Conservation (phyloP, 2,888 invertebrate genomes). For the Plagiodera versicolora region DNA sequence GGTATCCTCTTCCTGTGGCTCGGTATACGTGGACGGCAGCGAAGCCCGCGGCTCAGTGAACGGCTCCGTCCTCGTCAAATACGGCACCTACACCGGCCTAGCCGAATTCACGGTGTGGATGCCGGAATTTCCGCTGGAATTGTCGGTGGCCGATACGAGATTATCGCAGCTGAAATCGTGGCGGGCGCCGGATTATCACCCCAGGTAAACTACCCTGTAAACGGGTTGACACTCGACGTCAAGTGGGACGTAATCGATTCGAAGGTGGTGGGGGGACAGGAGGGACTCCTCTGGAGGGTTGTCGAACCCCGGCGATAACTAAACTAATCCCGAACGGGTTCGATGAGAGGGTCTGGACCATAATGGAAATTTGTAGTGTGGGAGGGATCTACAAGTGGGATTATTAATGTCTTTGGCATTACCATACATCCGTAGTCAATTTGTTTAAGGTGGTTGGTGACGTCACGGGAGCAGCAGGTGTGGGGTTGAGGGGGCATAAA, state of each 20-base stretch:
- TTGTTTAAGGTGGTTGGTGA: too few species aligned
- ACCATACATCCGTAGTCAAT: constrained; percentile 17
- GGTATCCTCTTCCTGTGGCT: constrained; percentile 95
- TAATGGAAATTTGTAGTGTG: neutral
- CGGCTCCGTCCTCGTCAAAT: constrained; percentile 90
- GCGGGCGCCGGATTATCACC: constrained; percentile 82
- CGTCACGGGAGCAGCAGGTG: too few species aligned
- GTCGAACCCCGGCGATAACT: neutral
- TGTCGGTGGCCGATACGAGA: constrained; percentile 84
- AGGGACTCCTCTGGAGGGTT: neutral
- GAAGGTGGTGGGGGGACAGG: neutral
- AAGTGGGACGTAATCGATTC: neutral
- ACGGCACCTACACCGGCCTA: constrained; percentile 86
- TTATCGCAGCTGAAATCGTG: constrained; percentile 93
- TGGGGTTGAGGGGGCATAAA: too few species aligned
- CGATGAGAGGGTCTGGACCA: neutral
- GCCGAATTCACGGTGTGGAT: constrained; percentile 95
- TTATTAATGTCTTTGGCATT: neutral
- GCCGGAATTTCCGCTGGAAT: constrained; percentile 91
- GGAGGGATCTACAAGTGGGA: neutral
- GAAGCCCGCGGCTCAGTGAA: constrained; percentile 94
- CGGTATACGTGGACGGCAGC: constrained; percentile 94
- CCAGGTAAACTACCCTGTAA: constrained; percentile 43
- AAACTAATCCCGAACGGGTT: neutral
- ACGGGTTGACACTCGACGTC: neutral